A percentile compares a stretch with the other conserved stretches of the same genome.
Evolutionary conservation across 2,113 vertebrate species (phyloP).

Genomic region (crab-eating macaque (Macaca fascicularis)): DNA sequence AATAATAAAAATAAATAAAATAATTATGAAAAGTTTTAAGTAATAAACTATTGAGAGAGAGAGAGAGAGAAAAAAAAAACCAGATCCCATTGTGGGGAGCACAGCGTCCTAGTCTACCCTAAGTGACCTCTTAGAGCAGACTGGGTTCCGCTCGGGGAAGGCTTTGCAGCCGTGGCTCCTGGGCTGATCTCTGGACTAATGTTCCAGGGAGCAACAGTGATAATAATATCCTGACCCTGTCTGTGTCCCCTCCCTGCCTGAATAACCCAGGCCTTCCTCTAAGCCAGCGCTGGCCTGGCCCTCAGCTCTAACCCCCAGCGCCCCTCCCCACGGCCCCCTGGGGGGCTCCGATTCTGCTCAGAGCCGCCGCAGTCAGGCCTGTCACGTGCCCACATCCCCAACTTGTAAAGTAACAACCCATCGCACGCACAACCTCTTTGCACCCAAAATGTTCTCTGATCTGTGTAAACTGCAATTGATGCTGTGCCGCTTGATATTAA

Average conservation of each 20-base stretch:
- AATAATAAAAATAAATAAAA: no score
- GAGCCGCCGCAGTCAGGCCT: neutral
- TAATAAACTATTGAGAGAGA: neutral
- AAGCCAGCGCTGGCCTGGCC: neutral
- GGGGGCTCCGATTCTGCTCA: neutral
- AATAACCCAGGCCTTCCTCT: rapidly evolving
- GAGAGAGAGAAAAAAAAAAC: neutral
- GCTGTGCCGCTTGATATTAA: constrained; percentile 81
- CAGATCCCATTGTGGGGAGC: rapidly evolving
- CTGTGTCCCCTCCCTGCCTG: neutral
- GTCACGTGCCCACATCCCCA: constrained; percentile 7
- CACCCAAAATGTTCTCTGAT: constrained; percentile 80
- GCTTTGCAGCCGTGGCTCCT: no score
- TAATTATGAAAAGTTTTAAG: no score
- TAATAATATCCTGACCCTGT: rapidly evolving
- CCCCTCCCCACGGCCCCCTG: neutral
- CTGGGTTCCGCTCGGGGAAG: rapidly evolving
- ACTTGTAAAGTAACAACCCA: constrained; percentile 78
- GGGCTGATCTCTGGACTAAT: rapidly evolving
- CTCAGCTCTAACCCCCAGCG: rapidly evolving
- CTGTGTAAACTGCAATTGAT: constrained; percentile 81
- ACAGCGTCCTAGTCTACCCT: rapidly evolving
- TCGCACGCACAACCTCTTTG: constrained; percentile 78
- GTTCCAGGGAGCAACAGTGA: rapidly evolving
- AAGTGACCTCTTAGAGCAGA: neutral